Evolutionary conservation across 2,888 invertebrate genomes (phyloP).

Genomic region (Rotaria sp.): DNA sequence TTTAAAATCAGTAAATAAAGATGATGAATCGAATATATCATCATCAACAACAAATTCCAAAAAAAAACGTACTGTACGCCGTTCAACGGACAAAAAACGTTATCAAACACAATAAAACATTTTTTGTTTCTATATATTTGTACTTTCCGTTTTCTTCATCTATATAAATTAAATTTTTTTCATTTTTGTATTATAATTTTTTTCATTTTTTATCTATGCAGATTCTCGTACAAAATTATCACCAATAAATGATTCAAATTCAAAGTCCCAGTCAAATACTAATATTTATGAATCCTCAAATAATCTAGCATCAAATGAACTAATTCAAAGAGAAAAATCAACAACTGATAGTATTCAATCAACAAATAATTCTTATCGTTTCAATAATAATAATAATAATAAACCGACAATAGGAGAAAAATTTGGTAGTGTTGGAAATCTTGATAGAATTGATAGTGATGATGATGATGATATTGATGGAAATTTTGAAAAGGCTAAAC

Average conservation of each 20-base stretch:
- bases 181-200: neutral
- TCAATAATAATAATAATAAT: neutral
- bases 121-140: neutral
- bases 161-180: neutral
- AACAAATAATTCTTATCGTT: neutral
- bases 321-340: no score
- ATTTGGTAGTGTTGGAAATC: neutral
- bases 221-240: neutral
- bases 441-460: neutral
- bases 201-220: neutral
- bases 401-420: neutral
- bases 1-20: neutral
- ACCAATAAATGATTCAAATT: neutral
- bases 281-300: neutral
- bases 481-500: neutral
- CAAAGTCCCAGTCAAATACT: neutral
- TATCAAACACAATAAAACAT: constrained; percentile 1
- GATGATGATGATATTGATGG: neutral
- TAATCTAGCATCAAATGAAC: neutral
- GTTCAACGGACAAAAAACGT: neutral
- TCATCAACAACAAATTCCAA: neutral
- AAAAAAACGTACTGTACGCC: neutral
- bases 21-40: neutral
- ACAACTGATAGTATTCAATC: no score
- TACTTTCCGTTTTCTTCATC: neutral